A percentile compares a stretch with the other conserved stretches of the same genome.
phyloP scores from a whole-genome alignment of 2,888 invertebrate species.

The Trilocha varians region DNA sequence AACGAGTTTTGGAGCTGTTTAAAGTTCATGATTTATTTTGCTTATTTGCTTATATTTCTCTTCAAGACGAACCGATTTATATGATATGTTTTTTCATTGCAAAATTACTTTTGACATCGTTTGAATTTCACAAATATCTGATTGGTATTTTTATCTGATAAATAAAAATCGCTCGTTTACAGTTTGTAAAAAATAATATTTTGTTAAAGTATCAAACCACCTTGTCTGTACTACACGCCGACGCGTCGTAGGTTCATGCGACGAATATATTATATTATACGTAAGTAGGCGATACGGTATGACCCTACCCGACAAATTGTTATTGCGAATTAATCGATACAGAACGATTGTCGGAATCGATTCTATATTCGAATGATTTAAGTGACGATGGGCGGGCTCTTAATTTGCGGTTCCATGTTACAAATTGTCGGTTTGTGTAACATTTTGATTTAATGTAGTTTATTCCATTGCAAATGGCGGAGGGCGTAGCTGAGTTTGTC shows the following conservation, averaged over 20 bases:
- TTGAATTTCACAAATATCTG: no score
- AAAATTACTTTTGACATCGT: no score
- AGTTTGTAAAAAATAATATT: no score
- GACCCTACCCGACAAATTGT: constrained; percentile 63
- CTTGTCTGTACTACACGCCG: constrained; percentile 28
- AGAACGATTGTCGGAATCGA: constrained; percentile 16
- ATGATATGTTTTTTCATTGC: no score
- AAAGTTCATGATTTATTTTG: no score
- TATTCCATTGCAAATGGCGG: no score
- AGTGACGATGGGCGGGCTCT: neutral
- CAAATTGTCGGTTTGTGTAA: neutral
- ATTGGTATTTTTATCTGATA: no score
- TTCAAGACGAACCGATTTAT: no score
- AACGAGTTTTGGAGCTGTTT: no score
- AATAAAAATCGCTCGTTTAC: no score
- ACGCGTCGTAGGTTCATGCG: constrained; percentile 49
- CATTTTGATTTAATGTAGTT: neutral
- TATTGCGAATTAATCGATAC: constrained; percentile 65
- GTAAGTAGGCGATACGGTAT: constrained; percentile 62
- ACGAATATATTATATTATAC: constrained; percentile 62
- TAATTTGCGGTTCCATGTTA: neutral
- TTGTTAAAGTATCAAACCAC: constrained; percentile 40
- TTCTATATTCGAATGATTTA: neutral
- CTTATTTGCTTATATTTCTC: no score
- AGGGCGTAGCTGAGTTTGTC: no score